phyloP scores from a whole-genome alignment of 2,113 vertebrate genomes.

The Abramis brama region DNA sequence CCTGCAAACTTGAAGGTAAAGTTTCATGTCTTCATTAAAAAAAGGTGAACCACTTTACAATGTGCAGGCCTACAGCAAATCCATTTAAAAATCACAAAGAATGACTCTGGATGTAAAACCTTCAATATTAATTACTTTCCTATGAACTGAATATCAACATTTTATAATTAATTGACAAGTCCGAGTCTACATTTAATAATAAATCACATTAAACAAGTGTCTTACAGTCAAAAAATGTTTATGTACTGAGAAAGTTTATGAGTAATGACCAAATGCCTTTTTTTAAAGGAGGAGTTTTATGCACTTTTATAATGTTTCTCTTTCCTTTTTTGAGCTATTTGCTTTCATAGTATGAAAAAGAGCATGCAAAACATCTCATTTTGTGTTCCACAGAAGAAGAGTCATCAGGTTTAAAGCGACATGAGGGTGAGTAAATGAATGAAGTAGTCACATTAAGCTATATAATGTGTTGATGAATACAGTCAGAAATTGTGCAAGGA shows the following conservation, averaged over 20 bases:
- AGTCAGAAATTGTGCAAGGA: not conserved
- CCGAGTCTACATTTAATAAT: not conserved
- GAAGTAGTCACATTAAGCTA: not conserved
- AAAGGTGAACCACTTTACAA: constrained; percentile 9
- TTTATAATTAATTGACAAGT: not conserved
- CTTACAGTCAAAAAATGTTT: not conserved
- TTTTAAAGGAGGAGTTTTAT: not conserved
- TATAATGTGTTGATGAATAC: not conserved
- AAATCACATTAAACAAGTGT: not conserved
- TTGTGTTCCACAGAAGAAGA: not conserved
- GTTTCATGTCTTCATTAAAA: constrained; percentile 45
- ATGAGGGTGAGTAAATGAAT: not conserved
- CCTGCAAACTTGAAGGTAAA: constrained; percentile 33
- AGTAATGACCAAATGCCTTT: not conserved
- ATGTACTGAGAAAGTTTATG: too few species aligned
- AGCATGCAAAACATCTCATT: not conserved
- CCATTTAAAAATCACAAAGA: not conserved
- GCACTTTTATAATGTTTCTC: not conserved
- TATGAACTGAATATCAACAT: not conserved
- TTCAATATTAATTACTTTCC: not conserved
- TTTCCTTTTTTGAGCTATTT: not conserved
- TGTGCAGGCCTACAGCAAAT: not conserved
- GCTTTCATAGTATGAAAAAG: not conserved
- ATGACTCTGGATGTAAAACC: not conserved
- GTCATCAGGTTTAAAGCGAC: not conserved